Evolutionary conservation across 2,888 invertebrate species (phyloP).

Genomic region (Melinaea marsaeus): DNA sequence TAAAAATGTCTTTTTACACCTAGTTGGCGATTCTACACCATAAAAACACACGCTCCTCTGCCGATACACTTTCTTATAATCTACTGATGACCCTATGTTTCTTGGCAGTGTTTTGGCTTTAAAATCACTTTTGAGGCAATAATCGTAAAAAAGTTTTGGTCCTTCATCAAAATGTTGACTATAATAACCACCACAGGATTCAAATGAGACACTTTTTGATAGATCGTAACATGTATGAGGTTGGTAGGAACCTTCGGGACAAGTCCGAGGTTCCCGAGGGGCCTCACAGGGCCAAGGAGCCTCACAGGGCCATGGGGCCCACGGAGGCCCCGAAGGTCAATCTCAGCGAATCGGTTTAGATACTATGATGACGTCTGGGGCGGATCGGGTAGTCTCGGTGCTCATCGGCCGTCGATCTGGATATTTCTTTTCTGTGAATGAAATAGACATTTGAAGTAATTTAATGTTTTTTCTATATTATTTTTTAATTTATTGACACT

Average conservation of each 20-base stretch:
- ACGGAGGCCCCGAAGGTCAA: slow-evolving; percentile 70
- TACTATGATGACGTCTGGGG: slow-evolving; percentile 91
- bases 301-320: slow-evolving; percentile 61
- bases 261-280: slow-evolving; percentile 50
- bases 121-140: slow-evolving; percentile 68
- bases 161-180: slow-evolving; percentile 64
- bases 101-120: slow-evolving; percentile 63
- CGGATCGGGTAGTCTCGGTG: slow-evolving; percentile 91
- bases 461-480: no score
- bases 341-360: slow-evolving; percentile 76
- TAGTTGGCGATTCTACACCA: slow-evolving; percentile 48
- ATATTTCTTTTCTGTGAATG: slow-evolving; percentile 62
- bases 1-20: slow-evolving; percentile 47
- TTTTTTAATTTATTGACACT: no score
- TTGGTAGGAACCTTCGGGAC: slow-evolving; percentile 61
- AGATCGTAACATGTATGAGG: slow-evolving; percentile 48
- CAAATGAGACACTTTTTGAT: slow-evolving; percentile 58
- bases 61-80: slow-evolving; percentile 49
- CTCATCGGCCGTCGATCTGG: slow-evolving; percentile 82
- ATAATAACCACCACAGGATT: slow-evolving; percentile 61
- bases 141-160: slow-evolving; percentile 61
- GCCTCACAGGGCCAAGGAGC: slow-evolving; percentile 48
- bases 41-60: slow-evolving; percentile 63
- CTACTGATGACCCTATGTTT: slow-evolving; percentile 59
- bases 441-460: background rate